Base-by-base conservation (phyloP, 1,140 invertebrate genomes). In the Apis laboriosa region DNA sequence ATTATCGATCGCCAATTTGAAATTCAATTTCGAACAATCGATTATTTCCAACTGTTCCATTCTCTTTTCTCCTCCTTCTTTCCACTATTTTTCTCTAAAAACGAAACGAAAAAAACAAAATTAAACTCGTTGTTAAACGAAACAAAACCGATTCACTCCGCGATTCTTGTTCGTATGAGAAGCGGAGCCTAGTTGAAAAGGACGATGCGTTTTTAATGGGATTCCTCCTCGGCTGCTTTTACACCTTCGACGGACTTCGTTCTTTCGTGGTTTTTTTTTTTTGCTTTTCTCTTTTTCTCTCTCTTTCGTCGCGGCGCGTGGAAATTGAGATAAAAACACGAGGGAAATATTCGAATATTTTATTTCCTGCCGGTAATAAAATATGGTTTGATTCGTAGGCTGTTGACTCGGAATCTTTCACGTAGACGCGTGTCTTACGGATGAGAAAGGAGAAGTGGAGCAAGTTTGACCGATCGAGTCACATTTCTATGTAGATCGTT, bases 391-490 rank as follows among this genome's bases (percentile, higher is more conserved):
- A 12, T 64, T 64, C 15, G 1, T 28, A 12, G 12, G 61, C 13
- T 24, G 24, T 28, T 28, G 24, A 21, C 8, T 17, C 17, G 63
- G 13, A 17, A 64, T 64, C 24, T 28, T 64, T 34, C 24, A 4
- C 13, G n/a, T 2, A 61, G 60, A 61, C n/a, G n/a, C 24, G n/a
- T 24, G n/a, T 24, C 24, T 24, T 61, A 15, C 13, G n/a, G n/a
- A 24, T 63, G 24, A 24, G 60, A 5, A 55, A 13, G 4, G 53
- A 55, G 53, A 55, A 13, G 9, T 56, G 56, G 56, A 55, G 17
- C 70, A 51, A n/a, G 56, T 81, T 34, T 43, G 73, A 81, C 49
- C 53, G 80, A 82, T 82, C 64, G 74, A 68, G 21, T 17, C 13
- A 55, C 49, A 61, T 77, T 82, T 49, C 51, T 24, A 68, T 63